These are phyloP conservation scores for Chloropsis cyanopogon DNA, from an alignment of 2,113 vertebrate species.

Conservation along the genomic window DNA sequence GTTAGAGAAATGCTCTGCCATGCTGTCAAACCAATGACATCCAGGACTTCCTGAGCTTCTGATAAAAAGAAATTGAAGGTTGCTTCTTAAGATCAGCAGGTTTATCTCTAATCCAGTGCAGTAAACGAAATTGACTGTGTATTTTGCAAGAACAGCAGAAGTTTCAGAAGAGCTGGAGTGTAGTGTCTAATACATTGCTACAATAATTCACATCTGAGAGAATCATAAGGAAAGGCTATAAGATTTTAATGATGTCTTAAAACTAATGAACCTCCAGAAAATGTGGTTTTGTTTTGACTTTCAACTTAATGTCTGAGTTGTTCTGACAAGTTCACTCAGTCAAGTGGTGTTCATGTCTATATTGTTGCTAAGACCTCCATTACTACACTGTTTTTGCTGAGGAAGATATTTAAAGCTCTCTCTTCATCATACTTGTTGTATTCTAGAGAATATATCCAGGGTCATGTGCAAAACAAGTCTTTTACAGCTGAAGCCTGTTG, in stretches of 20 bases:
- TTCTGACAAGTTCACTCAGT: neutral
- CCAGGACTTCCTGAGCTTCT: neutral
- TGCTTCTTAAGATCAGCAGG: slow-evolving; percentile 16
- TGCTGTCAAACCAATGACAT: neutral
- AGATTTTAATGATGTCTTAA: neutral
- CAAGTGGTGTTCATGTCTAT: neutral
- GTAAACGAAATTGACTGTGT: slow-evolving; percentile 13
- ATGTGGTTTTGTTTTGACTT: neutral
- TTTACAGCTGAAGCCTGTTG: neutral
- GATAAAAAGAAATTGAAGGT: slow-evolving; percentile 54
- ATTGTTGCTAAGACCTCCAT: neutral
- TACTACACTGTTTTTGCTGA: neutral
- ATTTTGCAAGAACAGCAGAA: slow-evolving; percentile 30
- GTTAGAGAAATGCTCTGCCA: neutral
- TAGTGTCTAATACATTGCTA: neutral
- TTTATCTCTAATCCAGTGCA: slow-evolving; percentile 38
- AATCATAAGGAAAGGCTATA: neutral
- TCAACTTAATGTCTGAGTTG: neutral
- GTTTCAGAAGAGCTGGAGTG: neutral
- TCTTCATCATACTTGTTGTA: neutral
- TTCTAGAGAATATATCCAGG: neutral
- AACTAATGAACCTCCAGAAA: neutral
- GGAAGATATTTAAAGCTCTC: neutral
- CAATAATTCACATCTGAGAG: neutral
- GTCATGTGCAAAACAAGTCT: neutral